Conservation (phyloP, 2,888 invertebrate species). For the Lasioglossum lativentre region DNA sequence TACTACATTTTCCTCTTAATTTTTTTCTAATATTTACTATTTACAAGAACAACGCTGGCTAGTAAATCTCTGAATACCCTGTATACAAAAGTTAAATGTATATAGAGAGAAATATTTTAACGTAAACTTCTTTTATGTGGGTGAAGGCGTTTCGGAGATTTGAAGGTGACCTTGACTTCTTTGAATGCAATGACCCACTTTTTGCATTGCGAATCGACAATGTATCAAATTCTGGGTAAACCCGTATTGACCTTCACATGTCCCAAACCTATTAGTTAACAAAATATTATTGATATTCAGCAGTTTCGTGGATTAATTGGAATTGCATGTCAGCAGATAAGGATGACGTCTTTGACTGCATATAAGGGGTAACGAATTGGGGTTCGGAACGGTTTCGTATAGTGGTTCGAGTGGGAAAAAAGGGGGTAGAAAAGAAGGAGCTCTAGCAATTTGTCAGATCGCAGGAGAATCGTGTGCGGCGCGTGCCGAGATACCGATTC, state of each 20-base stretch:
- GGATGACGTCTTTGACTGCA: neutral
- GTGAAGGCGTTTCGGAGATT: neutral
- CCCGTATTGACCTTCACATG: neutral
- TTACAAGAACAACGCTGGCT: no score
- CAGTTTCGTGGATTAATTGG: neutral
- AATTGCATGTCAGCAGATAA: neutral
- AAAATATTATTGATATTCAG: neutral
- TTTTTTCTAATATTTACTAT: no score
- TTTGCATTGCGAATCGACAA: no score
- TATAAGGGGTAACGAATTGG: neutral
- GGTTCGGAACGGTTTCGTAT: neutral
- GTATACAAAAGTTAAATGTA: no score
- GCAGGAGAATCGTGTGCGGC: neutral
- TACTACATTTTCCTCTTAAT: no score
- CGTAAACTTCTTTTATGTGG: no score
- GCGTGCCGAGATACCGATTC: conserved; percentile 17
- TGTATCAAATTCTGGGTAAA: no score
- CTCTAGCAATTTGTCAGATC: conserved; percentile 12
- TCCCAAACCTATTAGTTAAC: neutral
- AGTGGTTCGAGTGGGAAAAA: neutral
- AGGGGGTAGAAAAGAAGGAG: neutral
- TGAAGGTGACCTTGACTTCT: neutral
- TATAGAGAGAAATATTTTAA: neutral
- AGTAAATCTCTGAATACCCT: no score
- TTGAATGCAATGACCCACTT: neutral